Percentiles rank a stretch among this genome's conserved stretches.
These are phyloP conservation scores for Acropternis orthonyx DNA, from an alignment of 2,797 vertebrate species.

Conservation along the genomic window DNA sequence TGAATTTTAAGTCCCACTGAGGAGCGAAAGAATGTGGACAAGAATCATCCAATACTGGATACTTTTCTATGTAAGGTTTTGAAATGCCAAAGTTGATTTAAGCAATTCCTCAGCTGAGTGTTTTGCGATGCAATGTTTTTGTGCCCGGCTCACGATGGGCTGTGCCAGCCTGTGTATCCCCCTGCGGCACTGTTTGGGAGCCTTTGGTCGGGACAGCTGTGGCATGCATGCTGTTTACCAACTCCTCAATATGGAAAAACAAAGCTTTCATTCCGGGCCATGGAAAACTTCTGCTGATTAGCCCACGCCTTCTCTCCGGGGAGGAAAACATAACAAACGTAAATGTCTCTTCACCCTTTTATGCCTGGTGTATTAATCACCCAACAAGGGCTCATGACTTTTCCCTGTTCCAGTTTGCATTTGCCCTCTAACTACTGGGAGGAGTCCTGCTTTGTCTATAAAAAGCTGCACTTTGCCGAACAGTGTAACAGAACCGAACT, in stretches of 20 bases:
- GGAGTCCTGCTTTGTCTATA: slow-evolving; percentile 65
- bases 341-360: slow-evolving; percentile 37
- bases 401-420: slow-evolving; percentile 1
- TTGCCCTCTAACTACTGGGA: slow-evolving; percentile 58
- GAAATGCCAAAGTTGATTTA: slow-evolving; percentile 6
- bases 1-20: neutral
- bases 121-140: neutral
- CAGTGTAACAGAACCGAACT: neutral
- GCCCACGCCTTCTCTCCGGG: slow-evolving; percentile 21
- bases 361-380: slow-evolving; percentile 48
- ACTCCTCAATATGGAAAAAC: neutral
- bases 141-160: fast-evolving
- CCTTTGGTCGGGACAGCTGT: neutral
- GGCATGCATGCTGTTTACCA: neutral
- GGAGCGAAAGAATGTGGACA: neutral
- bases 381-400: neutral
- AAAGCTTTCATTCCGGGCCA: slow-evolving; percentile 18
- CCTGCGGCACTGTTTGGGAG: neutral
- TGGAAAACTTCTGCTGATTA: slow-evolving; percentile 32
- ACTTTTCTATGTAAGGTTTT: slow-evolving; percentile 64
- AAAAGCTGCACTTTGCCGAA: slow-evolving; percentile 42
- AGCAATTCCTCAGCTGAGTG: neutral
- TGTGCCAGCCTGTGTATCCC: neutral
- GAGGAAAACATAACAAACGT: slow-evolving; percentile 31
- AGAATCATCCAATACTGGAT: slow-evolving; percentile 20